Evolutionary conservation across 2,113 vertebrate species (phyloP), one percentile per base, ranked within the genome.

Genomic region (Chaetorhynchus papuensis): DNA sequence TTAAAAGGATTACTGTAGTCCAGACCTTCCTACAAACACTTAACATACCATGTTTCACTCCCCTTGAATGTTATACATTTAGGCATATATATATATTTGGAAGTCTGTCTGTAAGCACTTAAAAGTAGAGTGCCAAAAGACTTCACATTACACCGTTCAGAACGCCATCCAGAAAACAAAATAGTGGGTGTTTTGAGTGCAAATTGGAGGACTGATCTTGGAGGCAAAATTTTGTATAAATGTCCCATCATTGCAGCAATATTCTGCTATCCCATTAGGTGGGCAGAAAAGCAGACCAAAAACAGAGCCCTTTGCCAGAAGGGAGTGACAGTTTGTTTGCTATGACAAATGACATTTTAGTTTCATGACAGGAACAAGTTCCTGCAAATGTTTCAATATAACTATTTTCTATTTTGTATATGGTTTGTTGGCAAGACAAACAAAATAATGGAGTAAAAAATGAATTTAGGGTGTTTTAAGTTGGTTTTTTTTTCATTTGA

Each of bases 141-240:
- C n/a, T 79, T 76, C 44, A 49, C 8, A 33, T 56, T 53, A 24
- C 10, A 4, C 13, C 41, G 5, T 69, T 78, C 39, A 44, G 24
- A 85, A 56, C 15, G 49, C 6, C 47, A 68, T 75, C 22, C 41
- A 64, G 35, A 52, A 91, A 82, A 71, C 7, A n/a, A 11, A 70
- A 11, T 2, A 64, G 13, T 18, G 17, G 71, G 30, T 12, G 5
- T n/a, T 82, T 79, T 53, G 35, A 37, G 3, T 41, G 3, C 37
- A 75, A 76, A 65, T 22, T 81, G 52, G 12, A 70, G 19, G 20
- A 80, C 4, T 33, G 49, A 6, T 11, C 17, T 80, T 64, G 31
- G 15, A 85, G 60, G 44, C 14, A 70, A 72, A 33, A 19, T 86
- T 93, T 91, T 93, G 69, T 56, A 75, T 72, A 47, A 72, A 82